These are phyloP conservation scores for Aplochiton taeniatus DNA, from an alignment of 2,797 vertebrate genomes.

Conservation along the genomic window DNA sequence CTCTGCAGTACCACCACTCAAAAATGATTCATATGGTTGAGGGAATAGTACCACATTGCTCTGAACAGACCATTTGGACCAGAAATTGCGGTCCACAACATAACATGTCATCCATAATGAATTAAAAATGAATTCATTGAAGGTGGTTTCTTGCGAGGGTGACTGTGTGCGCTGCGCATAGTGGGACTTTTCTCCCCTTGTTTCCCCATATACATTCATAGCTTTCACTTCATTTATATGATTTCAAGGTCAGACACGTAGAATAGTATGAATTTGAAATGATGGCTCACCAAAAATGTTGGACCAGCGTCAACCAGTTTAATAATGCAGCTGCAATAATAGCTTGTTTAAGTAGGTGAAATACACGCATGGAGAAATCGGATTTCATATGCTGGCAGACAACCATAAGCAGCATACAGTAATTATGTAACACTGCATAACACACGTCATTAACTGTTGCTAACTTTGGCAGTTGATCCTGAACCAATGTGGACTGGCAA, in stretches of 20 bases:
- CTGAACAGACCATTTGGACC: constrained; percentile 52
- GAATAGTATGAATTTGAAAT: constrained; percentile 29
- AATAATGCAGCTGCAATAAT: constrained; percentile 23
- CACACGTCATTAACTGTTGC: constrained; percentile 10
- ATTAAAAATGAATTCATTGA: constrained; percentile 57
- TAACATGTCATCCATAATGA: constrained; percentile 57
- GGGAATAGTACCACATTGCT: constrained; percentile 32
- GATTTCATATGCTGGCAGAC: constrained; percentile 18
- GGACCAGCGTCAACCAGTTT: constrained; percentile 12
- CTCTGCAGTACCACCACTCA: constrained; percentile 58
- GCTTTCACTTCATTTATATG: constrained; percentile 39
- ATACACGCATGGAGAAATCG: constrained; percentile 16
- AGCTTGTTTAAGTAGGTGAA: constrained; percentile 25
- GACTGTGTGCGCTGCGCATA: constrained; percentile 20
- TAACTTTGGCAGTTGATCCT: constrained; percentile 7
- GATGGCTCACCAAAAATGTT: constrained; percentile 28
- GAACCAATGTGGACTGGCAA: constrained; percentile 7
- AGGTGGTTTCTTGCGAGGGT: constrained; percentile 36
- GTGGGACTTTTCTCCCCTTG: constrained; percentile 28
- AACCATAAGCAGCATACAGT: constrained; percentile 20
- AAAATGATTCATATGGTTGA: constrained; percentile 47
- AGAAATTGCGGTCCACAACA: constrained; percentile 55
- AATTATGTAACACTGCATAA: constrained; percentile 8
- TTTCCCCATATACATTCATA: constrained; percentile 30
- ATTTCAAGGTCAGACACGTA: constrained; percentile 33